Evolutionary conservation across 1,140 invertebrate species (phyloP), one percentile per base, ranked within the genome.

Genomic region (Hypsibius dujardini): DNA sequence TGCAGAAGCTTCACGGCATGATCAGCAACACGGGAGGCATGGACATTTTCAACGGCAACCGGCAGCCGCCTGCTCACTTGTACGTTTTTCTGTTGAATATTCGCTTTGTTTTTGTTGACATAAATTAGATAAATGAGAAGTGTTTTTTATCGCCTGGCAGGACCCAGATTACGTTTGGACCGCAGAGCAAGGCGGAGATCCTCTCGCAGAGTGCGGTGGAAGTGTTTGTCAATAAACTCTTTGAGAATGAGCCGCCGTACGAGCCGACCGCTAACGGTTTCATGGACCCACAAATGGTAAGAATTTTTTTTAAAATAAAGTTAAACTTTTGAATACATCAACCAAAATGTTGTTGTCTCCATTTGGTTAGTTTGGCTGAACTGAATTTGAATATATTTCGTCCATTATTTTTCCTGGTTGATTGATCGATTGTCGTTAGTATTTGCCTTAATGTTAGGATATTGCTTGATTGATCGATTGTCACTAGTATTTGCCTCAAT

Each of bases 271-370:
- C 12, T 12, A 12, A 67, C 42, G 62, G 62, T 7, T 67, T 67
- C 3, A 12, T 67, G 62, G 62, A 67, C 42, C 12, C 62, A 12
- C 12, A 67, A 67, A 67, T 67, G 62, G 62, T 67, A 67, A 7
- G 62, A 42, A 3, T 45, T 42, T n/a, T 12, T 56, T n/a, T 56
- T n/a, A 56, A 56, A 28, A 28, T 28, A 28, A 28, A 28, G 28
- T 28, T 28, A 28, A 28, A 28, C 28, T 28, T 28, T 28, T 28
- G 28, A 28, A 28, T 28, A 28, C 28, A 28, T 28, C 28, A 28
- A 28, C 28, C 28, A 28, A 28, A 28, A 28, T 28, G 28, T 28
- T 28, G 28, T 28, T 28, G 28, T 28, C 28, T 28, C 28, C 28
- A 28, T 28, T 28, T 28, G 28, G 28, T 28, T 28, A 28, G 28